Evolutionary conservation across 1,140 invertebrate genomes (phyloP), one percentile per base, ranked within the genome.

Genomic region (Drosophila obscura): DNA sequence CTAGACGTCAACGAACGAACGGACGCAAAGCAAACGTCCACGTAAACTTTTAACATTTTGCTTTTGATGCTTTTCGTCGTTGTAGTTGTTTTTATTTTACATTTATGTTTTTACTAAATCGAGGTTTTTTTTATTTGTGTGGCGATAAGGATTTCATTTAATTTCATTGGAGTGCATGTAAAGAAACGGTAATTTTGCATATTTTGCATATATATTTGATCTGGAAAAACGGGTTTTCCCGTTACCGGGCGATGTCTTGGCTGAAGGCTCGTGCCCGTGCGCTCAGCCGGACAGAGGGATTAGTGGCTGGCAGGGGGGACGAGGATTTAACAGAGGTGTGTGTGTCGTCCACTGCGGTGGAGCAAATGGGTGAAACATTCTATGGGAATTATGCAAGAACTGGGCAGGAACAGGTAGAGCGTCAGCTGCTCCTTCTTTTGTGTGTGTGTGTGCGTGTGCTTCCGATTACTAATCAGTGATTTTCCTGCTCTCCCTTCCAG

Each of bases 31-130:
- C 73, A 82, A 87, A 87, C 78, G 82, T 87, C 82, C 82, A 87
- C 82, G 82, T 87, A 87, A 87, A 87, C 82, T 87, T 87, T 87
- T 88, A 87, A 77, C 78, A 55, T 75, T 88, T 39, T 39, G 35
- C 35, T 13, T 39, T 39, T 13, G 35, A 39, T 71, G 61, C 44
- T 80, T 75, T 60, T 87, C 48, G 58, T 65, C 56, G 19, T 58
- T 73, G 39, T 41, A 60, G 35, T 39, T 49, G 39, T 43, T 44
- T 48, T 45, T 64, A 26, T 22, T 24, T 48, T 24, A 16, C 15
- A 26, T 19, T 19, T 16, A 48, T 46, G 11, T 49, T 7, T 39
- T 43, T 9, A 15, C 35, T 39, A 8, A 48, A 44, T 11, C 48
- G 52, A 24, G 41, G 35, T 57, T 58, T 41, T 58, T 39, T 62